Percentiles rank a stretch among this genome's conserved stretches.
Evolutionary conservation across 2,113 vertebrate species (phyloP).

Genomic region (Protobothrops mucrosquamatus): DNA sequence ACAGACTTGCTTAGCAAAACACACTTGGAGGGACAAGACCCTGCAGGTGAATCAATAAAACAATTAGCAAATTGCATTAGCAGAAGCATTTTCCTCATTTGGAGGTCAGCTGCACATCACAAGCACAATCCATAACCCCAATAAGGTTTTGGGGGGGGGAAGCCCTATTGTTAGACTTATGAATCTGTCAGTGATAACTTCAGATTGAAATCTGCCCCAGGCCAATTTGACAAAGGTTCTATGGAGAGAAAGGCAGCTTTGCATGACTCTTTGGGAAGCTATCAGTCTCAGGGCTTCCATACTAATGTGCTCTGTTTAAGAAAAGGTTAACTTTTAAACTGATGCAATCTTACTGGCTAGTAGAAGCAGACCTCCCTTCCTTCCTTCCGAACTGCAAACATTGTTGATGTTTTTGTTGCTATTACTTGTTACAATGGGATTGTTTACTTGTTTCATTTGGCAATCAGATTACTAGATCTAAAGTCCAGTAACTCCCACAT

Average conservation of each 20-base stretch:
- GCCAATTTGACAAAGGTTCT: background rate
- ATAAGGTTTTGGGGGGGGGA: background rate
- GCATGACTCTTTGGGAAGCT: background rate
- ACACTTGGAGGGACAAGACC: background rate
- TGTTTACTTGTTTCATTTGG: background rate
- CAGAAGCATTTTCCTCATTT: background rate
- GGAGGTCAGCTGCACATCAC: background rate
- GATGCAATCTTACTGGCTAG: background rate
- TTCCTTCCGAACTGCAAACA: background rate
- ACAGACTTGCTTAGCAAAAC: background rate
- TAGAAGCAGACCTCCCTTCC: background rate
- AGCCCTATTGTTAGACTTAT: background rate
- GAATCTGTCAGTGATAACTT: background rate
- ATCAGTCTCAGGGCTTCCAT: background rate
- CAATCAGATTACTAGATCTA: background rate
- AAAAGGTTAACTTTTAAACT: background rate
- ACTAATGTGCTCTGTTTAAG: background rate
- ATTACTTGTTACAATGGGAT: background rate
- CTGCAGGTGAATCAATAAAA: background rate
- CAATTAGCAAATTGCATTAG: background rate
- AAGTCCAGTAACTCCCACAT: background rate
- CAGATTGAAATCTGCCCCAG: background rate
- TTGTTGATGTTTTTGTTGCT: background rate
- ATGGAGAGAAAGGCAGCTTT: background rate
- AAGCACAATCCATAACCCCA: background rate